Evolutionary conservation across 1,140 invertebrate species (phyloP).

Genomic region (Scaptomyza pallida): DNA sequence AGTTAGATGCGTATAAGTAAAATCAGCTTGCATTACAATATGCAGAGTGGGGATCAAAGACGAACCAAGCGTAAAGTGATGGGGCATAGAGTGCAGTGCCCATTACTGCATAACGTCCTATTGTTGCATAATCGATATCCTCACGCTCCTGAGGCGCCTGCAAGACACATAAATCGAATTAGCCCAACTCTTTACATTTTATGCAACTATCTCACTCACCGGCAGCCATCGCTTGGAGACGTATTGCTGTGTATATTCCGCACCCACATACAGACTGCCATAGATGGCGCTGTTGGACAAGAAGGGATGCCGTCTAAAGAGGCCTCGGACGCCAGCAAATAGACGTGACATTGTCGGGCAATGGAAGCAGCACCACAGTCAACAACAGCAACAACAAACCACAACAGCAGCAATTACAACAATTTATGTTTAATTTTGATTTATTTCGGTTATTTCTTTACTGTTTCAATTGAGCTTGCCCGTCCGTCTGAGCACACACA

Average conservation of each 20-base stretch:
- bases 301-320: constrained; percentile 86
- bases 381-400: constrained; percentile 6
- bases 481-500: constrained; percentile 1
- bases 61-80: constrained; percentile 87
- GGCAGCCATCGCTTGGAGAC: constrained; percentile 85
- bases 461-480: constrained; percentile 21
- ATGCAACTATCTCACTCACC: constrained; percentile 43
- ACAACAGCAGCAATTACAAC: constrained; percentile 9
- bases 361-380: too few species aligned
- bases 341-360: constrained; percentile 53
- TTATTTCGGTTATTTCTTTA: constrained; percentile 36
- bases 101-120: constrained; percentile 86
- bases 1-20: constrained; percentile 2
- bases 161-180: constrained; percentile 50
- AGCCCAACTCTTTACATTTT: constrained; percentile 1
- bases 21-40: not conserved
- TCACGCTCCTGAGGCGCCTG: constrained; percentile 49
- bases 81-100: constrained; percentile 87
- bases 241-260: constrained; percentile 91
- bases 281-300: constrained; percentile 90
- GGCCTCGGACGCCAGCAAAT: constrained; percentile 44
- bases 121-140: constrained; percentile 85
- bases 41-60: constrained; percentile 13
- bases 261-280: constrained; percentile 90
- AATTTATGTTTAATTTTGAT: constrained; percentile 24